Base-by-base conservation (phyloP, 2,113 vertebrate species). In the Tyto alba region DNA sequence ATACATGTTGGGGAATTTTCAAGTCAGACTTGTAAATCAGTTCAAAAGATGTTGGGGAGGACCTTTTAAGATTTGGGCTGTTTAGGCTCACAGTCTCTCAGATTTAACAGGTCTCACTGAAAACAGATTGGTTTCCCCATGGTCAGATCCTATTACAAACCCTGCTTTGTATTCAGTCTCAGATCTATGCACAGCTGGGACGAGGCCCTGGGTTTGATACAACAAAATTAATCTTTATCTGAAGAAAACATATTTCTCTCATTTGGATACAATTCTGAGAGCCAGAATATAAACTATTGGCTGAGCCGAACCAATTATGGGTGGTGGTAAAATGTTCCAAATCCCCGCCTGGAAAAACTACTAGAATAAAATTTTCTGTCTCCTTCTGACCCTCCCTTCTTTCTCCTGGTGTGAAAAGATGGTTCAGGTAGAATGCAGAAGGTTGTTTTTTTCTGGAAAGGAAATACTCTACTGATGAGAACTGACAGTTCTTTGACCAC, bases 181-280 rank as follows among this genome's bases (percentile, higher is more conserved):
- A 27, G 47, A 67, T 78, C 57, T 56, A 27, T 2, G 57, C 21
- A 3, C 41, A 10, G 20, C 1, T 22, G 74, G 68, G 68, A 71
- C 0, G 1, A 83, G 60, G 34, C 67, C 67, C 62, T 0, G 0
- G 23, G 32, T 85, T 87, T 85, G 73, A 47, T 72, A 13, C 0
- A 43, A 56, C 47, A 71, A 64, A 86, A 87, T 32, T 4, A 81
- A 30, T 48, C 23, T 85, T 91, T 89, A 88, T 77, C 59, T 95
- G 43, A 89, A 80, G 59, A 78, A 74, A 92, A 68, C n/a, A 50
- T 53, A 56, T 68, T 91, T 81, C 40, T 93, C 14, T 17, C 56
- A 71, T 86, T 85, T 78, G 76, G 56, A 41, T 66, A 15, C 6
- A 74, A 6, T 62, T 77, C 68, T 87, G 84, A 74, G 55, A 74